phyloP scores from a whole-genome alignment of 2,113 vertebrate species.

The Sciurus niger region DNA sequence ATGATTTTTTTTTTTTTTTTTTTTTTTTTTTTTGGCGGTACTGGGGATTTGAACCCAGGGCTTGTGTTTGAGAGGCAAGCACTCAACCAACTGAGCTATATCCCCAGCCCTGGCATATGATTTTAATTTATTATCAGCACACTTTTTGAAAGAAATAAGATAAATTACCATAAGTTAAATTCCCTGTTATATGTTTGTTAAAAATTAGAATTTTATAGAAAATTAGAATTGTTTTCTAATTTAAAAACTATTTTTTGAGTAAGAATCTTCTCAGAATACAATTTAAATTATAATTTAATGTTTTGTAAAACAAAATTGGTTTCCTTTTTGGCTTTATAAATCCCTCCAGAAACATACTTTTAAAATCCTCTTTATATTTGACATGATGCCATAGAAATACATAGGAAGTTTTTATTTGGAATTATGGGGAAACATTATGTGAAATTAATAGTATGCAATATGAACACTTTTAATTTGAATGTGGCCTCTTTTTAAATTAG shows the following conservation, averaged over 20 bases:
- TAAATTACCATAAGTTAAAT: slow-evolving; percentile 57
- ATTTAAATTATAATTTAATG: background rate
- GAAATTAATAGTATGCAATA: slow-evolving; percentile 45
- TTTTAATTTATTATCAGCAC: slow-evolving; percentile 75
- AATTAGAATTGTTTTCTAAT: slow-evolving; percentile 17
- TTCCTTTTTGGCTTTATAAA: slow-evolving; percentile 23
- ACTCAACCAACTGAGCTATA: too few relatives aligned
- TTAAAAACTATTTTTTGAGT: slow-evolving; percentile 57
- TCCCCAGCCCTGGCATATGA: background rate
- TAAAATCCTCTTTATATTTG: slow-evolving; percentile 58
- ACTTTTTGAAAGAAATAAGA: slow-evolving; percentile 65
- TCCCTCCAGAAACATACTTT: background rate
- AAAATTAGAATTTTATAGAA: slow-evolving; percentile 43
- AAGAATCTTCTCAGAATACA: slow-evolving; percentile 59
- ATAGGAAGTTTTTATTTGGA: slow-evolving; percentile 47
- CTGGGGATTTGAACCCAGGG: too few relatives aligned
- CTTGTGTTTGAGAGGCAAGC: too few relatives aligned
- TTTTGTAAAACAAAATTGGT: background rate
- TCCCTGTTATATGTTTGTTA: slow-evolving; percentile 60
- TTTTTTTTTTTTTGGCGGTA: too few relatives aligned
- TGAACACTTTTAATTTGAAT: slow-evolving; percentile 53
- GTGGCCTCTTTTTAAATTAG: background rate
- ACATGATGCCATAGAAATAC: slow-evolving; percentile 56
- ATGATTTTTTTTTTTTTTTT: slow-evolving; percentile 7
- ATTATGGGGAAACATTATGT: slow-evolving; percentile 15